Evolutionary conservation across 2,113 vertebrate genomes (phyloP).

Genomic region (Esox niger): DNA sequence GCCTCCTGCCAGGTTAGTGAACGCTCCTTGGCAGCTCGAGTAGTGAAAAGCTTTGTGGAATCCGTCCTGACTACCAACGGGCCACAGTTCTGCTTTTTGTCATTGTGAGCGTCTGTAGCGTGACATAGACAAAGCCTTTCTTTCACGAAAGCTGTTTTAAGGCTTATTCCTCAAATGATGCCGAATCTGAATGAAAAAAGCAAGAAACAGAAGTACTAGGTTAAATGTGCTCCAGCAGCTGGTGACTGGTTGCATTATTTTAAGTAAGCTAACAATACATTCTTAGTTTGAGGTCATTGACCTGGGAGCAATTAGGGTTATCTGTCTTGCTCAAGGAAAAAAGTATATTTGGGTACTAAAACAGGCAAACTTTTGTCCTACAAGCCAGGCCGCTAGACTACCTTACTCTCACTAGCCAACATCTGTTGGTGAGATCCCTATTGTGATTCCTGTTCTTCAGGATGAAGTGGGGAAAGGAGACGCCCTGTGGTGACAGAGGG

Average conservation of each 20-base stretch:
- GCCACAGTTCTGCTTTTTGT: no score
- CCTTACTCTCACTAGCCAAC: constrained; percentile 48
- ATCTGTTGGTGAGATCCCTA: constrained; percentile 60
- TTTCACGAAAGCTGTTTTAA: background rate
- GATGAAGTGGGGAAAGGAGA: constrained; percentile 40
- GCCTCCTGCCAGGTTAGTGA: constrained; percentile 48
- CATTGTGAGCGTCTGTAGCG: background rate
- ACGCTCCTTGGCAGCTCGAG: background rate
- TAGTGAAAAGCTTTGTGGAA: no score
- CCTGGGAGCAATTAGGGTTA: no score
- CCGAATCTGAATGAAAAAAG: background rate
- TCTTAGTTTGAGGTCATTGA: no score
- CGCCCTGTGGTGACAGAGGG: constrained; percentile 52
- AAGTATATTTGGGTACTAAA: no score
- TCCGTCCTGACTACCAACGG: no score
- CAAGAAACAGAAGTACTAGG: background rate
- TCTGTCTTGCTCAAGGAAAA: no score
- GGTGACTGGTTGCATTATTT: no score
- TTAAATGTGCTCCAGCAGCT: background rate
- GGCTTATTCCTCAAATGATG: background rate
- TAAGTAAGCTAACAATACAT: no score
- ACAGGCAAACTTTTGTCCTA: no score
- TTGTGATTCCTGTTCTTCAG: constrained; percentile 31
- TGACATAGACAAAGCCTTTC: background rate
- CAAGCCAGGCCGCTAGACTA: no score